A percentile compares a stretch with the other conserved stretches of the same genome.
Evolutionary conservation across 2,888 invertebrate species (phyloP).

Genomic region (Iphiclides podalirius): DNA sequence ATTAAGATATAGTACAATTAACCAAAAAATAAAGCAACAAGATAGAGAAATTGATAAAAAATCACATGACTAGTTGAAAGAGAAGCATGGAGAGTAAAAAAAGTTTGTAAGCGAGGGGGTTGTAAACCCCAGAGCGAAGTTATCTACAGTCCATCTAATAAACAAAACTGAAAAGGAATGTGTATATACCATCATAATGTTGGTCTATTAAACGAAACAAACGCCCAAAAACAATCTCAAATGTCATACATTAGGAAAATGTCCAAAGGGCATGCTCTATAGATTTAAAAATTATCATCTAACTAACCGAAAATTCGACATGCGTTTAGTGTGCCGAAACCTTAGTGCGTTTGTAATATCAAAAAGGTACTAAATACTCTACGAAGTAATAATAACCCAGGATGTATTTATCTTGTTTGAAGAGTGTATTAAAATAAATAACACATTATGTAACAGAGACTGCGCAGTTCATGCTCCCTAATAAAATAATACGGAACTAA

Average conservation of each 20-base stretch:
- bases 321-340: slow-evolving; percentile 6
- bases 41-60: slow-evolving; percentile 5
- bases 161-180: background rate
- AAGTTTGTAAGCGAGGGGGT: slow-evolving; percentile 11
- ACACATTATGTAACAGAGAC: background rate
- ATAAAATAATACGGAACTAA: slow-evolving; percentile 6
- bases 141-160: background rate
- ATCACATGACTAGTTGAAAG: slow-evolving; percentile 9
- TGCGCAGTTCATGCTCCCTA: slow-evolving; percentile 13
- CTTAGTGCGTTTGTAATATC: slow-evolving; percentile 4
- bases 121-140: background rate
- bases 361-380: slow-evolving; percentile 7
- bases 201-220: background rate
- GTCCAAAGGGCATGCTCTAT: slow-evolving; percentile 5
- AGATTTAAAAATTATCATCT: background rate
- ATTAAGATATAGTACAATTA: slow-evolving; percentile 8
- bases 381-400: background rate
- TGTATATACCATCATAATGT: background rate
- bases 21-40: slow-evolving; percentile 45
- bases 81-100: slow-evolving; percentile 14
- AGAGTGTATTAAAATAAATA: no score
- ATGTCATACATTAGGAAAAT: background rate
- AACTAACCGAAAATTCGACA: slow-evolving; percentile 1
- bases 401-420: background rate
- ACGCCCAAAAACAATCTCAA: no score